These are phyloP conservation scores for Myathropa florea DNA, from an alignment of 2,888 invertebrate genomes.

Conservation along the genomic window DNA sequence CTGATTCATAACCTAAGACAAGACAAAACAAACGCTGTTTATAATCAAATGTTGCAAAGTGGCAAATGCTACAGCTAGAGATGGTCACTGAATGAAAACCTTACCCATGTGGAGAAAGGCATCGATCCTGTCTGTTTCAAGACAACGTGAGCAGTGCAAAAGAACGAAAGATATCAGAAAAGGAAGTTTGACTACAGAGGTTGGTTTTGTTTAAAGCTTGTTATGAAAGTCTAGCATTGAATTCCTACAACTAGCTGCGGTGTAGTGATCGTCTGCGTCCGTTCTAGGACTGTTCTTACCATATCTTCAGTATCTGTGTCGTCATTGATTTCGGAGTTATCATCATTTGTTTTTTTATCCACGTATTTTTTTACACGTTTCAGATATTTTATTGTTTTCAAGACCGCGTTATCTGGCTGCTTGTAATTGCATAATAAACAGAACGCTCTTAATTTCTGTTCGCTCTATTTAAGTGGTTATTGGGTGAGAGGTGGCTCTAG, in stretches of 20 bases:
- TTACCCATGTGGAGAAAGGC: slow-evolving; percentile 88
- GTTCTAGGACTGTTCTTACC: slow-evolving; percentile 82
- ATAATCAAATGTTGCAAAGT: background rate
- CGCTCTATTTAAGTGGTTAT: background rate
- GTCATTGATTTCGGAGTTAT: slow-evolving; percentile 80
- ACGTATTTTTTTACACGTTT: slow-evolving; percentile 80
- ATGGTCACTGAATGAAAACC: slow-evolving; percentile 6
- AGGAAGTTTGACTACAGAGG: background rate
- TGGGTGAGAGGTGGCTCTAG: background rate
- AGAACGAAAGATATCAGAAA: slow-evolving; percentile 74
- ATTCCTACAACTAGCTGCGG: slow-evolving; percentile 41
- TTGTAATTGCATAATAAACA: slow-evolving; percentile 67
- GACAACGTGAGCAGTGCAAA: slow-evolving; percentile 73
- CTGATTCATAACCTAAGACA: slow-evolving; percentile 96
- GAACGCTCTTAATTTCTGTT: slow-evolving; percentile 48
- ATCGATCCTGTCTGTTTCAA: slow-evolving; percentile 85
- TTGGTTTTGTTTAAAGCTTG: slow-evolving; percentile 24
- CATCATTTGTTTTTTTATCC: slow-evolving; percentile 79
- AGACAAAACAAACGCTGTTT: slow-evolving; percentile 23
- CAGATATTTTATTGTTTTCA: slow-evolving; percentile 80
- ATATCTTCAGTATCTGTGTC: slow-evolving; percentile 87
- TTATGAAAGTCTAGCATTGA: slow-evolving; percentile 36
- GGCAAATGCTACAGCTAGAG: slow-evolving; percentile 6
- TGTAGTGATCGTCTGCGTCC: background rate
- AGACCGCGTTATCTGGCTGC: slow-evolving; percentile 79